These are phyloP conservation scores for Anguilla japonica DNA, from an alignment of 2,113 vertebrate species.

Conservation along the genomic window DNA sequence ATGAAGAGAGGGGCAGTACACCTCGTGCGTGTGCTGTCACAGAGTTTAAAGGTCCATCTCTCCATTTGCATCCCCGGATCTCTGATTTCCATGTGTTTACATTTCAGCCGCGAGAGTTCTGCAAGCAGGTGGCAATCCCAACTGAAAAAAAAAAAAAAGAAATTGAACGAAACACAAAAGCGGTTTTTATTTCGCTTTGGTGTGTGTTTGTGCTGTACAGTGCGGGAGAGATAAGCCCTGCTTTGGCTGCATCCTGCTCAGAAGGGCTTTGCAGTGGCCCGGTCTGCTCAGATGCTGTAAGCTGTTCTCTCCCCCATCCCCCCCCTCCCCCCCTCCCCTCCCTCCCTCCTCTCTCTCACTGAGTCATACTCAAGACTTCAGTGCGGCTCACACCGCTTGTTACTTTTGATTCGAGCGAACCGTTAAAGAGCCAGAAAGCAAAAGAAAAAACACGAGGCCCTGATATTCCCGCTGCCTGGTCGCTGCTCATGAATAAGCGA, in stretches of 20 bases:
- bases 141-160: neutral
- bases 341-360: neutral
- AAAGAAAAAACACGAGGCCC: neutral
- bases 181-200: neutral
- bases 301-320: neutral
- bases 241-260: neutral
- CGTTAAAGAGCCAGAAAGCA: neutral
- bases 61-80: neutral
- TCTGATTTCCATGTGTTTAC: slow-evolving; percentile 17
- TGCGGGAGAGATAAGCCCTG: neutral
- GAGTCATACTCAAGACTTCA: neutral
- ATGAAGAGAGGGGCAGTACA: neutral
- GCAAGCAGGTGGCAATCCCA: neutral
- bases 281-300: neutral
- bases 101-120: neutral
- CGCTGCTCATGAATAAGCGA: slow-evolving; percentile 20
- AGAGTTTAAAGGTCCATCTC: neutral
- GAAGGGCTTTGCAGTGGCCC: neutral
- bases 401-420: neutral
- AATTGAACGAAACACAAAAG: neutral
- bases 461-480: neutral
- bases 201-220: neutral
- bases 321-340: too few species aligned
- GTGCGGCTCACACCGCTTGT: neutral
- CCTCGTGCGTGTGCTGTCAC: neutral